These are phyloP conservation scores for Nyctibius bracteatus DNA, from an alignment of 2,113 vertebrate species.

Conservation along the genomic window DNA sequence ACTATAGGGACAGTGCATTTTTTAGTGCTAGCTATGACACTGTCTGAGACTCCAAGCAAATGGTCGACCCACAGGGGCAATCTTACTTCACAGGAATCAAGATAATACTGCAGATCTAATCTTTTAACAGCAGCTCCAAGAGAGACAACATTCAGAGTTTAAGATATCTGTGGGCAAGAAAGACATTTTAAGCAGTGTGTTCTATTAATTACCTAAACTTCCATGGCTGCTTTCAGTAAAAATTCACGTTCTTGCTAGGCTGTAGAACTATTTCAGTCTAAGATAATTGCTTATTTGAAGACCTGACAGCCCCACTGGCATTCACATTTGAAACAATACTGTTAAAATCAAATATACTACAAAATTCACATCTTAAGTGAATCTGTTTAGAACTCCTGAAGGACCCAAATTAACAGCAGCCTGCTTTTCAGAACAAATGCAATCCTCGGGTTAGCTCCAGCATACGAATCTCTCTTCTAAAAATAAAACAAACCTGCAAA, in stretches of 20 bases:
- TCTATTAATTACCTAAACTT: background rate
- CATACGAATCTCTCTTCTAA: background rate
- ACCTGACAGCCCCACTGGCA: background rate
- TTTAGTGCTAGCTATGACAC: background rate
- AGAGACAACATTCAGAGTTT: background rate
- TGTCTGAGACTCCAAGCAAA: background rate
- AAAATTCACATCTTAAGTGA: background rate
- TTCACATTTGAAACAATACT: background rate
- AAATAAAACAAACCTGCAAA: background rate
- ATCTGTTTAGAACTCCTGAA: background rate
- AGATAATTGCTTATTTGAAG: background rate
- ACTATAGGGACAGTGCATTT: background rate
- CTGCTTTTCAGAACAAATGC: background rate
- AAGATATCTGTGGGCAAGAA: background rate
- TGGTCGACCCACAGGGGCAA: rapidly evolving
- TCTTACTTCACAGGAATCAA: background rate
- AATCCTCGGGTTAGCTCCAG: background rate
- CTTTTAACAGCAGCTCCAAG: background rate
- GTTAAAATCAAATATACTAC: background rate
- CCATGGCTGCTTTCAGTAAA: background rate
- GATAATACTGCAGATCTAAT: background rate
- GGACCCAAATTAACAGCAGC: background rate
- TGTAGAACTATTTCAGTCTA: background rate
- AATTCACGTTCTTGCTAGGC: background rate
- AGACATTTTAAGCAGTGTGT: background rate